Conservation (phyloP, 2,797 vertebrate species). For the Hoplostethus mediterraneus region DNA sequence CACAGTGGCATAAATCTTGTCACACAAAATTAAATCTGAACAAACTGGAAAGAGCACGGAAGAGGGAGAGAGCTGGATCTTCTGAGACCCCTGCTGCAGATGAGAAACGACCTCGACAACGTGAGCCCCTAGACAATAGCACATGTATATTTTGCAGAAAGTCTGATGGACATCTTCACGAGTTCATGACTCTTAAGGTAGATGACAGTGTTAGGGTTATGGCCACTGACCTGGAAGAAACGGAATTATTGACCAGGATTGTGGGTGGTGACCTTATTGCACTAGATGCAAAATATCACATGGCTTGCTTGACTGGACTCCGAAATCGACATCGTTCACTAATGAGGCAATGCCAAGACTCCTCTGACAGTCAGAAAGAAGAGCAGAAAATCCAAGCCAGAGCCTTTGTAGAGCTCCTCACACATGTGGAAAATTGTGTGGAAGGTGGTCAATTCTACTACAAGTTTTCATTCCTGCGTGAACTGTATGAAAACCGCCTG, state of each 20-base stretch:
- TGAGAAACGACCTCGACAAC: not conserved
- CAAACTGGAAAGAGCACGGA: slow-evolving; percentile 3
- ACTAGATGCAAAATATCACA: slow-evolving; percentile 7
- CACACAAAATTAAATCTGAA: not conserved
- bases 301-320: not conserved
- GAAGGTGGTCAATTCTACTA: not conserved
- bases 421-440: slow-evolving; percentile 6
- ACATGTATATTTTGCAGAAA: slow-evolving; percentile 16
- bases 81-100: slow-evolving; percentile 5
- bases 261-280: not conserved
- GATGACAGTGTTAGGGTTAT: slow-evolving; percentile 12
- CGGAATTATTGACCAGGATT: not conserved
- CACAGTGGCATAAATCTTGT: slow-evolving; percentile 9
- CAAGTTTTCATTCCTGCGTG: not conserved
- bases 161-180: slow-evolving; percentile 8
- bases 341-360: not conserved
- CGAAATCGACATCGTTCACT: slow-evolving; percentile 6
- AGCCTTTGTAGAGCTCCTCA: slow-evolving; percentile 2
- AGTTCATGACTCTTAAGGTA: slow-evolving; percentile 7
- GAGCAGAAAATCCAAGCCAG: slow-evolving; percentile 1
- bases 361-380: not conserved
- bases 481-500: not conserved
- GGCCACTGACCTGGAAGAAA: slow-evolving; percentile 7
- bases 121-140: not conserved
- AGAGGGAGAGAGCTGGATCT: not conserved